Evolutionary conservation across 2,888 invertebrate species (phyloP), one percentile per base, ranked within the genome.

Genomic region (Amiota communis): DNA sequence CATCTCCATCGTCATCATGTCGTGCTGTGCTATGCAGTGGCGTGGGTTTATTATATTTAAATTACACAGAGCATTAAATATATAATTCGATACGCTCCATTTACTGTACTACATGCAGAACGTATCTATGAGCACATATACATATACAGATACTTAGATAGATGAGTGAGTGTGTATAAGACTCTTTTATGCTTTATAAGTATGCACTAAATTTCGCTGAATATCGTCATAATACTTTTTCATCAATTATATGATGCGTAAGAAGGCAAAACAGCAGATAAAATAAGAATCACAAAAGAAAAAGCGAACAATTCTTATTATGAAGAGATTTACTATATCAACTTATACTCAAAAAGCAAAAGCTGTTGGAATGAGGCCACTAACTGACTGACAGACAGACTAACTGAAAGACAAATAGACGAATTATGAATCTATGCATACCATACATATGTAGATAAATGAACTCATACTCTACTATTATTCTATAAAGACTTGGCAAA

Each of bases 211-310:
- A 80, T 79, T 81, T 76, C 72, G 80, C 79, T 86, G 87, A 84
- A 86, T 85, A 81, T 84, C 81, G 80, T 80, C 80, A 83, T 86
- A 86, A 84, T 87, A 83, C 85, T 86, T 86, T 82, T 83, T 83
- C 87, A 83, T 86, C 87, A 86, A 86, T 87, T 87, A 85, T 86
- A 86, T 87, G 86, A 86, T 82, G 87, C 86, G 87, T 84, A 86
- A 86, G 75, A 82, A 82, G 77, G 76, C 73, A 73, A 77, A 74
- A 70, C 71, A 59, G 36, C 57, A 63, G 72, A 17, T 63, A 71
- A 49, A 49, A 47, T 51, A 15, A 12, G 51, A 53, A 17, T 17
- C 53, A 53, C 53, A 53, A 12, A 53, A 12, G 53, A 53, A 53
- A 53, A 53, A n/a, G 3, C 53, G 13, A 64, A 72, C 76, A 68